Evolutionary conservation across 2,797 vertebrate species (phyloP), one percentile per base, ranked within the genome.

Genomic region (Pseudotriccus pelzelni): DNA sequence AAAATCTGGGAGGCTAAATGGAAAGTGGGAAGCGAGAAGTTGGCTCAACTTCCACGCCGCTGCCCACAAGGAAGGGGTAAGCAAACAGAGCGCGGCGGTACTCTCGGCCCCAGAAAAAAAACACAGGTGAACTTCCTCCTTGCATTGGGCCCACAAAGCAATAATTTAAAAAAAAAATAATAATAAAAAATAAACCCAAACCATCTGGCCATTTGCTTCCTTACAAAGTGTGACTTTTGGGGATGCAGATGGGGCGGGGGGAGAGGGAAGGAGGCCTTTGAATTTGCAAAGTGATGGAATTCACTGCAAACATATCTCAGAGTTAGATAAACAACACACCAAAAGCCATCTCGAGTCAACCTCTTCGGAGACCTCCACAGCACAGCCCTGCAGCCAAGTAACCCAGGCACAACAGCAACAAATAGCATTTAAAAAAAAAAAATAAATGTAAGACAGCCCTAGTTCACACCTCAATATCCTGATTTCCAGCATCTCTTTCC

Each of bases 241-340:
- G 85, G 77, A 90, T 0, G 2, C 74, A 62, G 78, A 75, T 19
- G 8, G 37, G n/a, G n/a, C n/a, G n/a, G 23, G 68, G 68, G 59
- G 28, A 82, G 60, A 91, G 43, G 7, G 34, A 52, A 88, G 66
- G 58, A 68, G 58, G 47, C 32, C 55, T 83, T 34, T 58, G 34
- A 87, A 92, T 81, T 63, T 63, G 56, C 49, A 70, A 95, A 93
- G 76, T 68, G 73, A 90, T 94, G 93, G 60, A 90, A 88, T 79
- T 60, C 87, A 64, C 59, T 1, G 1, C 59, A 90, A 86, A 81
- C 39, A 34, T 24, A 74, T 25, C 55, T 3, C 3, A 47, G n/a
- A 32, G 36, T 85, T 85, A 79, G 37, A 58, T 56, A 90, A 95
- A 91, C 87, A 86, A 52, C 0, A 0, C 44, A 86, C 77, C 70